Percentiles rank a stretch among this genome's conserved stretches.
phyloP scores from a whole-genome alignment of 2,797 vertebrate species.

The Merluccius polli region DNA sequence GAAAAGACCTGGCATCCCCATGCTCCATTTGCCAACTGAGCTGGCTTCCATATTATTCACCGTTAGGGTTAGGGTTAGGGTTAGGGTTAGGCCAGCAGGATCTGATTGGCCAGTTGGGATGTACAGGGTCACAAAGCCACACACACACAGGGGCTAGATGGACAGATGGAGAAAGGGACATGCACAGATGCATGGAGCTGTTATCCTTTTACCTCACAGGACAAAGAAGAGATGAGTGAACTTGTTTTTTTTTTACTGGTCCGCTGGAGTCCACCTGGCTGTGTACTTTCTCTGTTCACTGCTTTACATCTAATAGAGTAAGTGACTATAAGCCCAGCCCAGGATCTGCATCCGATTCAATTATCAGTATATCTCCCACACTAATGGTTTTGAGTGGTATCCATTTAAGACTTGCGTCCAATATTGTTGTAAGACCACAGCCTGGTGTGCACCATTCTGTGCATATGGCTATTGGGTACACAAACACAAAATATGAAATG shows the following conservation, averaged over 20 bases:
- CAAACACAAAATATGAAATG: too few species aligned
- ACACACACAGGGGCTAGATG: slow-evolving; percentile 43
- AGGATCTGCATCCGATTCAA: too few species aligned
- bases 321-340: too few species aligned
- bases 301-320: neutral
- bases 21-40: slow-evolving; percentile 45
- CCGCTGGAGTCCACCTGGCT: neutral
- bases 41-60: slow-evolving; percentile 32
- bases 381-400: too few species aligned
- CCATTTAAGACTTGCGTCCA: too few species aligned
- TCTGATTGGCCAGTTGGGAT: slow-evolving; percentile 65
- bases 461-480: too few species aligned
- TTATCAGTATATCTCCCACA: too few species aligned
- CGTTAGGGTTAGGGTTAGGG: slow-evolving; percentile 46
- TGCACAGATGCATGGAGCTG: slow-evolving; percentile 55
- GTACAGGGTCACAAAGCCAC: slow-evolving; percentile 53
- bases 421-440: too few species aligned
- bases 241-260: neutral
- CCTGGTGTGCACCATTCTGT: too few species aligned
- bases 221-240: neutral
- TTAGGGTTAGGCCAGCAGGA: too few species aligned
- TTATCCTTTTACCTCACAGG: slow-evolving; percentile 37
- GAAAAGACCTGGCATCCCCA: slow-evolving; percentile 38
- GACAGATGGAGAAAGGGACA: slow-evolving; percentile 49
- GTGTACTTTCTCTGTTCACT: neutral